Conservation (phyloP, 1,140 invertebrate genomes). For the Bombus pyrosoma region DNA sequence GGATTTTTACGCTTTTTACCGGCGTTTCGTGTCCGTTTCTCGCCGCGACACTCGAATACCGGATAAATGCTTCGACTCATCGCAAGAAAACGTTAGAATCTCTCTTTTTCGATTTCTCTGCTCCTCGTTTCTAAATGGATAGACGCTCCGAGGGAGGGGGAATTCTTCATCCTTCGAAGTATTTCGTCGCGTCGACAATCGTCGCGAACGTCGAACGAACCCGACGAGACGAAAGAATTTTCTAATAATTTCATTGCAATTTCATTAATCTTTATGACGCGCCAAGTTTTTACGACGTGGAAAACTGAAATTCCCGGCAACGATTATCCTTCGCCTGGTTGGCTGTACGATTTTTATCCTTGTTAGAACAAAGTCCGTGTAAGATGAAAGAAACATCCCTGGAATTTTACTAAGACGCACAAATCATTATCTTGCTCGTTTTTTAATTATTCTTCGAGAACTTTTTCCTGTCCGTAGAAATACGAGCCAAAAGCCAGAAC, state of each 20-base stretch:
- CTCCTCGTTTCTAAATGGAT: slow-evolving; percentile 1
- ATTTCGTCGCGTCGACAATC: not conserved
- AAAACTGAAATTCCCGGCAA: not conserved
- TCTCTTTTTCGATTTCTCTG: slow-evolving; percentile 26
- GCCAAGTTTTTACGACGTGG: not conserved
- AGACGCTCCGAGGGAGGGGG: not conserved
- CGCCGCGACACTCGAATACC: slow-evolving; percentile 18
- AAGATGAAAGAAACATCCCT: too few species aligned
- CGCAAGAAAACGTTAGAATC: slow-evolving; percentile 32
- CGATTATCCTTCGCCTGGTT: not conserved
- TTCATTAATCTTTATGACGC: not conserved
- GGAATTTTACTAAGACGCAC: too few species aligned
- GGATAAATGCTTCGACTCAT: slow-evolving; percentile 28
- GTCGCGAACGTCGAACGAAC: not conserved
- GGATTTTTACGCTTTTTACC: slow-evolving; percentile 33
- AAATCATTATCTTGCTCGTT: too few species aligned
- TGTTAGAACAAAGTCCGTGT: too few species aligned
- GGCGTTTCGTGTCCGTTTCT: slow-evolving; percentile 4
- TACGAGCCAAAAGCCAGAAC: too few species aligned
- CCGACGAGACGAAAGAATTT: not conserved
- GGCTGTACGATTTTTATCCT: not conserved
- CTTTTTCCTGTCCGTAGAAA: too few species aligned
- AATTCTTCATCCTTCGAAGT: too few species aligned
- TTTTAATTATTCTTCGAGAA: too few species aligned
- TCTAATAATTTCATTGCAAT: not conserved